Evolutionary conservation across 2,113 vertebrate genomes (phyloP), one percentile per base, ranked within the genome.

Genomic region (Podarcis cretensis): DNA sequence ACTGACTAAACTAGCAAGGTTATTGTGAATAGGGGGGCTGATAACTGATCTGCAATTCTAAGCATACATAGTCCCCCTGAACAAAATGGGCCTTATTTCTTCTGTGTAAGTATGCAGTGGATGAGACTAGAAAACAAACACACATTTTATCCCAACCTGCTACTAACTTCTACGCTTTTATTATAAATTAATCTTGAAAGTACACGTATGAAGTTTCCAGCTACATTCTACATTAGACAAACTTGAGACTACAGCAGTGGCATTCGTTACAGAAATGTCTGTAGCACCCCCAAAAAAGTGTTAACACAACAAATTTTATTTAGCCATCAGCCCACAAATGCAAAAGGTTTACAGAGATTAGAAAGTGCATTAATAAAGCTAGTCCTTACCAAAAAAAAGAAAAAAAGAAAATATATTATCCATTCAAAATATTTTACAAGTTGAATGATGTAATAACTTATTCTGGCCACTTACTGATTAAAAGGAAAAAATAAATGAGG

Each of bases 341-440:
- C 97, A 96, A 97, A 95, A 94, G 95, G 96, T 91, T 97, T 97
- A 97, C 96, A 97, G 96, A 93, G 96, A 96, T 97, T 97, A 97
- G 96, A 98, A 99, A 98, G 98, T 98, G 97, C 98, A 98, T 98
- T 98, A 98, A 98, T 98, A 98, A 98, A 98, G 97, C 96, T 97
- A 98, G 96, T 98, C 94, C 97, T 97, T 97, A 97, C 96, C 95
- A 97, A 97, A 97, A 97, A 97, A 97, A 97, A 63, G 1, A 97
- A 96, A 95, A 94, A 96, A 94, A 94, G 97, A 97, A 97, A 97
- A 97, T 97, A 97, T 97, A 97, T 97, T 97, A 98, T 97, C 95
- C 94, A 97, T 96, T 98, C 96, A 97, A 98, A 97, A 97, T 97
- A 97, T 97, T 94, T 97, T 97, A 98, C 96, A 97, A 54, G 96